These are phyloP conservation scores for Synodontis membranacea DNA, from an alignment of 2,113 vertebrate species.

Conservation along the genomic window DNA sequence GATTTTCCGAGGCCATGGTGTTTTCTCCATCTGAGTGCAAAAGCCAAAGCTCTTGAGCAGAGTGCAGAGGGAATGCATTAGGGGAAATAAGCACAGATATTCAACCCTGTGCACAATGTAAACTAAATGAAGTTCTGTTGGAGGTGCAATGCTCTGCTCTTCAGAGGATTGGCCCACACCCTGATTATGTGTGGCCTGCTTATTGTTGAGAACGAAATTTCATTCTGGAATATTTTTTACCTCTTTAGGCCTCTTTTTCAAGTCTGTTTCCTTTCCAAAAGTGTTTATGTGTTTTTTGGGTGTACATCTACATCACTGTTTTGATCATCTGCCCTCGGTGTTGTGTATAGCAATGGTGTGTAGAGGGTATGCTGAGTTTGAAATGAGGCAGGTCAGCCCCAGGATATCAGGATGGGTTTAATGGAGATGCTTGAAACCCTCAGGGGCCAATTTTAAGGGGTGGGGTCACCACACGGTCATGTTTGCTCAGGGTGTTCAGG, in stretches of 20 bases:
- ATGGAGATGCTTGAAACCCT: constrained; percentile 62
- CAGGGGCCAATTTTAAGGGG: constrained; percentile 48
- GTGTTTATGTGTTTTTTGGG: neutral
- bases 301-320: constrained; percentile 8
- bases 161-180: constrained; percentile 30
- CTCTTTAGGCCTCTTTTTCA: constrained; percentile 51
- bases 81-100: constrained; percentile 52
- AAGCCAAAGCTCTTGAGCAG: constrained; percentile 52
- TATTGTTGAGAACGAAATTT: constrained; percentile 61
- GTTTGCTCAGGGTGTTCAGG: constrained; percentile 67
- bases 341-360: constrained; percentile 1
- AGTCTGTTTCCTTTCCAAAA: constrained; percentile 48
- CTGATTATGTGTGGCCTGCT: constrained; percentile 49
- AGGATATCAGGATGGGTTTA: constrained; percentile 65
- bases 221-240: constrained; percentile 60
- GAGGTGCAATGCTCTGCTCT: constrained; percentile 39
- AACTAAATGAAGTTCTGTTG: constrained; percentile 52
- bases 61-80: constrained; percentile 62
- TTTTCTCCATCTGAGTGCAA: constrained; percentile 58
- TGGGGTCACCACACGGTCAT: constrained; percentile 66
- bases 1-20: constrained; percentile 44
- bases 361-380: constrained; percentile 65
- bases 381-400: constrained; percentile 64
- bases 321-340: neutral
- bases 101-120: constrained; percentile 48